Evolutionary conservation across 2,888 invertebrate species (phyloP), one percentile per base, ranked within the genome.

Genomic region (Eutolmus rufibarbis): DNA sequence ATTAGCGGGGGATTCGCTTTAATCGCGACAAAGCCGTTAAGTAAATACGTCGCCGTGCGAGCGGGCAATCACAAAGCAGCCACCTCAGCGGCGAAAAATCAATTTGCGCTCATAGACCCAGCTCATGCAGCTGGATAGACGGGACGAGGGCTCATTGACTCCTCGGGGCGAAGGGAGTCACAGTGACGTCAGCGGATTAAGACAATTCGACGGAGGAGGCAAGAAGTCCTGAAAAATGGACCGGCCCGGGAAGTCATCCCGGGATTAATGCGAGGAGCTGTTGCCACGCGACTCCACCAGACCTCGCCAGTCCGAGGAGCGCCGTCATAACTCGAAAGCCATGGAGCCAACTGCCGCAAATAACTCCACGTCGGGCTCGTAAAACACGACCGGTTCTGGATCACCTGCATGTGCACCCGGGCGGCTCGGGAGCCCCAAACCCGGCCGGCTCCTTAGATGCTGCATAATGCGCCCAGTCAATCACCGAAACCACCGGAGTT

Each of bases 401-500:
- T 40, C 77, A 40, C 77, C 77, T 77, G 77, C 9, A 37, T n/a
- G 37, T 19, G 37, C 77, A 77, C n/a, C 8, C 1, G n/a, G 19
- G 37, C 19, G n/a, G 77, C 19, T 5, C 5, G 9, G n/a, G n/a
- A n/a, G 1, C 8, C n/a, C n/a, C 1, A 7, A 1, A 19, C 34
- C 31, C 16, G 2, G 0, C 77, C 34, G 5, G 8, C 34, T 37
- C 19, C n/a, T 77, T 37, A 40, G 31, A 34, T 19, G 40, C n/a
- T 34, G 37, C 16, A 34, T 77, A 77, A 77, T 77, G 77, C 37
- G 19, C 77, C 37, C 40, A 77, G 77, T 37, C 77, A 77, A 77
- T 77, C 77, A 77, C 77, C 34, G 34, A 77, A 34, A 77, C 77
- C 77, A 77, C 77, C 34, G 9, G 77, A 77, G 77, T 77, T 77